Evolutionary conservation across 2,888 invertebrate genomes (phyloP).

Genomic region (Polylopha cassiicola): DNA sequence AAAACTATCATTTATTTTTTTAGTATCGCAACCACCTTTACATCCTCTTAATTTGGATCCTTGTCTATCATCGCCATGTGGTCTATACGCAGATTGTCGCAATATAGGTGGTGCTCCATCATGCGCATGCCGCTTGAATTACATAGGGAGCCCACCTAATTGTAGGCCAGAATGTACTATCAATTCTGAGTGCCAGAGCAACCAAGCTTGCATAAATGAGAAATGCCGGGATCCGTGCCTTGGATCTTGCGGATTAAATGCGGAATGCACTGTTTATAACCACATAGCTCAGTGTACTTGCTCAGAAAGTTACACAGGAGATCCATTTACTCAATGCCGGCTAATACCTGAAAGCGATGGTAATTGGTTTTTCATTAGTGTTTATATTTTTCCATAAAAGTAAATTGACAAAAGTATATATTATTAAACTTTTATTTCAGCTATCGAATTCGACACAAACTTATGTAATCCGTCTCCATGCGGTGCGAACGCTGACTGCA

Average conservation of each 20-base stretch:
- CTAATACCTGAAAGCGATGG: conserved; percentile 51
- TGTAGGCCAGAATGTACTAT: conserved; percentile 83
- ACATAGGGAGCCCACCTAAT: conserved; percentile 80
- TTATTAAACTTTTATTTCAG: conserved; percentile 35
- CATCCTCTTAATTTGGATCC: conserved; percentile 62
- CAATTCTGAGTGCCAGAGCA: conserved; percentile 82
- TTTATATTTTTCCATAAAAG: conserved; percentile 4
- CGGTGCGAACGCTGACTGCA: conserved; percentile 84
- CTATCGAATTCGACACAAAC: conserved; percentile 52
- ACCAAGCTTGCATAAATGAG: conserved; percentile 80
- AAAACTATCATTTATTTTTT: conserved; percentile 28
- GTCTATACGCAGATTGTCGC: conserved; percentile 79
- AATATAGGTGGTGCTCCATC: conserved; percentile 74
- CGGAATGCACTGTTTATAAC: conserved; percentile 77
- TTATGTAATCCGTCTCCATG: conserved; percentile 82
- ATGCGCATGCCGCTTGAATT: conserved; percentile 78
- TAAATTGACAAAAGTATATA: background rate
- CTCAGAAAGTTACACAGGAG: conserved; percentile 74
- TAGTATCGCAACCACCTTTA: conserved; percentile 53
- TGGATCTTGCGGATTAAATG: conserved; percentile 80
- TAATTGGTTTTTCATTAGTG: conserved; percentile 30
- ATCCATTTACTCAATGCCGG: conserved; percentile 75
- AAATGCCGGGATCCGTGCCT: conserved; percentile 82
- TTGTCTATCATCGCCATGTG: conserved; percentile 83
- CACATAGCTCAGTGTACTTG: conserved; percentile 82